phyloP scores from a whole-genome alignment of 2,113 vertebrate species.

The Sebastes schlegelii region DNA sequence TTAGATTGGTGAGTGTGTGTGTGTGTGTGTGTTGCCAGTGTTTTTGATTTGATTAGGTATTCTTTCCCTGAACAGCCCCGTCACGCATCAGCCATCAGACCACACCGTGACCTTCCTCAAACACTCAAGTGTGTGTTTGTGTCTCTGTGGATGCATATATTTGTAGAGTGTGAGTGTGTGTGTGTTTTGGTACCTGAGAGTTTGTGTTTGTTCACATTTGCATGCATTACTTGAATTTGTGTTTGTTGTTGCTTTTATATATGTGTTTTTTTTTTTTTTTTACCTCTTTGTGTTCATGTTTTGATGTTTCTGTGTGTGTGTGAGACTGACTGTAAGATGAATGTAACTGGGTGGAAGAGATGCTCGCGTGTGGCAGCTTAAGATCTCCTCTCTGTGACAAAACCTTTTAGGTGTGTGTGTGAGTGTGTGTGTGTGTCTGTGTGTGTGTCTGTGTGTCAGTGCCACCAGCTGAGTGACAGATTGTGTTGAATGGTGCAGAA shows the following conservation, averaged over 20 bases:
- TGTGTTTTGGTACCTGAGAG: background rate
- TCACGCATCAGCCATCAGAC: constrained; percentile 66
- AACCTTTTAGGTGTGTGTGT: constrained; percentile 45
- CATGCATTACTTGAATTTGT: constrained; percentile 8
- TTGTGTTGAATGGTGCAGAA: constrained; percentile 69
- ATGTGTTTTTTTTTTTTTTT: constrained; percentile 2
- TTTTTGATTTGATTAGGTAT: constrained; percentile 64
- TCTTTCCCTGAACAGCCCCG: constrained; percentile 57
- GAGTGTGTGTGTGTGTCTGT: background rate
- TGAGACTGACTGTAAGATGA: constrained; percentile 50
- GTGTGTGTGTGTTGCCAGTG: background rate
- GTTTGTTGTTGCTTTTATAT: constrained; percentile 13
- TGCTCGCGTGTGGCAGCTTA: constrained; percentile 57
- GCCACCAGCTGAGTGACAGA: constrained; percentile 67
- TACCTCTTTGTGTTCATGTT: constrained; percentile 4
- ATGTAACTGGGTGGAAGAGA: constrained; percentile 52
- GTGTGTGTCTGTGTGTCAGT: constrained; percentile 9
- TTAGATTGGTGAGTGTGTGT: constrained; percentile 39
- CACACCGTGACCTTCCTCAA: constrained; percentile 76
- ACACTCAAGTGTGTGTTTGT: constrained; percentile 43
- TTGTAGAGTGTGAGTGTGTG: background rate
- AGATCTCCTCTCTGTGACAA: constrained; percentile 64
- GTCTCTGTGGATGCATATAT: constrained; percentile 36
- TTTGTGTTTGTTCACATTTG: background rate
- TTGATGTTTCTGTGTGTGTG: background rate